Percentiles rank a stretch among this genome's conserved stretches.
phyloP scores from a whole-genome alignment of 2,797 vertebrate genomes.

The Cuculus canorus region DNA sequence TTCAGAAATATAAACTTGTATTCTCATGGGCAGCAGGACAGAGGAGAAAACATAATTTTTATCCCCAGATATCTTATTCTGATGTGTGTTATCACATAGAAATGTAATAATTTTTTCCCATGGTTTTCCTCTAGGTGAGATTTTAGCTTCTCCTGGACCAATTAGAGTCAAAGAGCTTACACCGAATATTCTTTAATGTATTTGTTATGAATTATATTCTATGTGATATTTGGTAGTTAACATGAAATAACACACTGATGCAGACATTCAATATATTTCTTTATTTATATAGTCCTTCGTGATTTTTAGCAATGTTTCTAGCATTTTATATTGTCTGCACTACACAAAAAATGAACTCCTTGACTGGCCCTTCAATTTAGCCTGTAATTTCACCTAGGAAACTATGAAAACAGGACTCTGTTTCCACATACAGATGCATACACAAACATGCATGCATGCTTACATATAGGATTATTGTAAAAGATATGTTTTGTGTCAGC shows the following conservation, averaged over 20 bases:
- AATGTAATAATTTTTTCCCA: background rate
- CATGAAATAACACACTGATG: background rate
- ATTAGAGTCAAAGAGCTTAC: background rate
- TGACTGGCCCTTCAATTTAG: background rate
- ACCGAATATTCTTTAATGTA: background rate
- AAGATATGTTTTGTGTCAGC: background rate
- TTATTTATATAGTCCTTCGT: background rate
- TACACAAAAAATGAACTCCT: background rate
- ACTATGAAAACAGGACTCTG: background rate
- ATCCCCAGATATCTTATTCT: background rate
- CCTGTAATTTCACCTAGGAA: background rate
- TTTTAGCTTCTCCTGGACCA: background rate
- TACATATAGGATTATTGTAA: background rate
- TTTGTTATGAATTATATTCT: slow-evolving; percentile 25
- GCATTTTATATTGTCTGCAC: background rate
- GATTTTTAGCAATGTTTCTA: background rate
- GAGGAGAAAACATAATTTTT: background rate
- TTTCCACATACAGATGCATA: background rate
- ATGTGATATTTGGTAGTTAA: background rate
- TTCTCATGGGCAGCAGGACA: background rate
- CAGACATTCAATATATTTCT: background rate
- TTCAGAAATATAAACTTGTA: background rate
- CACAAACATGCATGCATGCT: background rate
- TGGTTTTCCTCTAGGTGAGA: background rate
- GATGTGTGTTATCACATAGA: background rate